Percentiles rank a stretch among this genome's conserved stretches.
These are phyloP conservation scores for Empidonax alnorum DNA, from an alignment of 2,113 vertebrate genomes.

Conservation along the genomic window DNA sequence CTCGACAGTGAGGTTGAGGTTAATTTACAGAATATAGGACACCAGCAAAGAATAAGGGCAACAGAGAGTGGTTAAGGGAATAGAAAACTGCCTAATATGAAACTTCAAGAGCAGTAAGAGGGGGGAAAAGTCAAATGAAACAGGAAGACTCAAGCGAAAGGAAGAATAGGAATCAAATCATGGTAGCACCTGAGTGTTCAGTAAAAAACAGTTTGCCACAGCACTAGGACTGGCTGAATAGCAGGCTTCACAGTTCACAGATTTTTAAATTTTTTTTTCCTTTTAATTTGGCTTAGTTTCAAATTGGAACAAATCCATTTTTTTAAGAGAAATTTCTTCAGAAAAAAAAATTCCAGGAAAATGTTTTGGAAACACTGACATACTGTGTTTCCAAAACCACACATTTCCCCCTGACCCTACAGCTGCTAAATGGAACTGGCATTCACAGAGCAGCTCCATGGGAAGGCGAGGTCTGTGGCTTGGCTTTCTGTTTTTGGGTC, in stretches of 20 bases:
- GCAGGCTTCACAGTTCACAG: constrained; percentile 23
- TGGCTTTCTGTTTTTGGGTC: background rate
- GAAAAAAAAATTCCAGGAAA: constrained; percentile 47
- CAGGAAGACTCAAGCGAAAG: background rate
- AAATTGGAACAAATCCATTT: constrained; percentile 63
- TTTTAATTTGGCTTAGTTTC: constrained; percentile 45
- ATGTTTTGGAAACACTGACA: constrained; percentile 71
- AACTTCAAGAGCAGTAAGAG: background rate
- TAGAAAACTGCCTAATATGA: background rate
- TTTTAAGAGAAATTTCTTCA: constrained; percentile 44
- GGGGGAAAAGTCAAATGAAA: background rate
- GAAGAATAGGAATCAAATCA: background rate
- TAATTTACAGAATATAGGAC: background rate
- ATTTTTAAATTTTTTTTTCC: background rate
- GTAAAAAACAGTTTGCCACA: background rate
- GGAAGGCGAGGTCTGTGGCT: background rate
- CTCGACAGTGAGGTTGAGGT: background rate
- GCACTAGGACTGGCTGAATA: background rate
- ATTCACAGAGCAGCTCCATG: background rate
- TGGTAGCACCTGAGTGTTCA: background rate
- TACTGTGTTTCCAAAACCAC: constrained; percentile 68
- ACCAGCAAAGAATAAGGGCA: background rate
- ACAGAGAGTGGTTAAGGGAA: background rate
- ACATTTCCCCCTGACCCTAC: constrained; percentile 53
- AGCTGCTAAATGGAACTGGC: constrained; percentile 53